phyloP scores from a whole-genome alignment of 2,113 vertebrate genomes.

The Crotalus tigris region DNA sequence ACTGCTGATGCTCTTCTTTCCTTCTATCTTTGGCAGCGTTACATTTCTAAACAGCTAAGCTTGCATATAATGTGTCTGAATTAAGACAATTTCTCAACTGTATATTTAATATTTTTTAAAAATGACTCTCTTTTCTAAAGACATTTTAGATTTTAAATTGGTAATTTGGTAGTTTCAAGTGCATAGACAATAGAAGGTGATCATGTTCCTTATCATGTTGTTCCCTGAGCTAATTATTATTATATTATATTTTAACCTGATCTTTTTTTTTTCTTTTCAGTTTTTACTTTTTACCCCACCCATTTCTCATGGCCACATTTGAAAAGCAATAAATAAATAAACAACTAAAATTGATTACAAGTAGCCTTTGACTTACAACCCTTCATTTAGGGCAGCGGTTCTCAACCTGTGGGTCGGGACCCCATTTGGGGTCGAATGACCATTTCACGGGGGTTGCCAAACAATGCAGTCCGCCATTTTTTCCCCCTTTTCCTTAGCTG shows the following conservation, averaged over 20 bases:
- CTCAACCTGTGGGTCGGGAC: too few relatives aligned
- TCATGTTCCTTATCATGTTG: not conserved
- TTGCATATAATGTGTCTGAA: not conserved
- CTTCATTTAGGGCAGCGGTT: not conserved
- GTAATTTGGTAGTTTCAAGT: not conserved
- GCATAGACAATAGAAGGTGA: not conserved
- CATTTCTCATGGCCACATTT: not conserved
- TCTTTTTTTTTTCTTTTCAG: not conserved
- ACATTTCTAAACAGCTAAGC: not conserved
- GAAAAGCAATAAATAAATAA: not conserved
- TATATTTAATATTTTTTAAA: not conserved
- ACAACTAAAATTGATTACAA: not conserved
- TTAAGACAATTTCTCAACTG: not conserved
- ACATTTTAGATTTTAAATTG: not conserved
- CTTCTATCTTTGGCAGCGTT: not conserved
- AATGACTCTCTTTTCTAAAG: not conserved
- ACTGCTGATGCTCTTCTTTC: not conserved
- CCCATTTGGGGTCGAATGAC: too few relatives aligned
- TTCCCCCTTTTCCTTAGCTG: too few relatives aligned
- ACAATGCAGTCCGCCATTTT: too few relatives aligned
- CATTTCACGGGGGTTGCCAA: too few relatives aligned
- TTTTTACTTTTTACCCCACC: not conserved
- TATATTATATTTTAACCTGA: not conserved
- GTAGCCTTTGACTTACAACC: not conserved
- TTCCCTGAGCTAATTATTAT: not conserved